Percentiles rank a stretch among this genome's conserved stretches.
Evolutionary conservation across 2,797 vertebrate genomes (phyloP).

Genomic region (Cuniculus paca): DNA sequence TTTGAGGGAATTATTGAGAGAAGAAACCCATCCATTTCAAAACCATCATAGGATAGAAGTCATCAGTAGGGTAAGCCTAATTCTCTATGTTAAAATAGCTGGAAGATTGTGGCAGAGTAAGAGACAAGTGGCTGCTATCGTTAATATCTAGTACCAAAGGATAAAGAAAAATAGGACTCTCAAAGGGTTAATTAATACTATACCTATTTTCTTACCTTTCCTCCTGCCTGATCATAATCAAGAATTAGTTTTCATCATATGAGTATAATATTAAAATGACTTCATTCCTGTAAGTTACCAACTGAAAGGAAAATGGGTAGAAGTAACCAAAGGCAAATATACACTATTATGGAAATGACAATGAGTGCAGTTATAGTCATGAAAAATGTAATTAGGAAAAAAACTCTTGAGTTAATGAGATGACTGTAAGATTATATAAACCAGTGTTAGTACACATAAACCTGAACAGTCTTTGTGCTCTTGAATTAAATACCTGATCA

Average conservation of each 20-base stretch:
- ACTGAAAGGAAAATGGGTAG: slow-evolving; percentile 17
- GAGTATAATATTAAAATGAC: not conserved
- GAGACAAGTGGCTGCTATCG: too few relatives aligned
- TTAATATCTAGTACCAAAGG: not conserved
- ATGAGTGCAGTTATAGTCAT: not conserved
- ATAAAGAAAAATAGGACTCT: not conserved
- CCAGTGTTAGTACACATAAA: not conserved
- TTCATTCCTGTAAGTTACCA: slow-evolving; percentile 32
- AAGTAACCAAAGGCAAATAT: slow-evolving; percentile 8
- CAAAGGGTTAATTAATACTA: not conserved
- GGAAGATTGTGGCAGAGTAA: not conserved
- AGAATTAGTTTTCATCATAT: slow-evolving; percentile 40
- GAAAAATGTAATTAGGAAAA: not conserved
- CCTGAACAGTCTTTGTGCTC: not conserved
- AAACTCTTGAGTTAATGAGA: not conserved
- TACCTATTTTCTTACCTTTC: slow-evolving; percentile 18
- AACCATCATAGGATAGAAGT: not conserved
- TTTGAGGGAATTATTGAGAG: not conserved
- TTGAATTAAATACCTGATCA: slow-evolving; percentile 81
- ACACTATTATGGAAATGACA: not conserved
- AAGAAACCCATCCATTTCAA: slow-evolving; percentile 38
- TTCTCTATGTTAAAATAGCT: not conserved
- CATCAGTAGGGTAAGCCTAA: not conserved
- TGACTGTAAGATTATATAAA: not conserved
- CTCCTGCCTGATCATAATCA: not conserved